A percentile compares a stretch with the other conserved stretches of the same genome.
Evolutionary conservation across 2,797 vertebrate genomes (phyloP).

Genomic region (Semotilus atromaculatus): DNA sequence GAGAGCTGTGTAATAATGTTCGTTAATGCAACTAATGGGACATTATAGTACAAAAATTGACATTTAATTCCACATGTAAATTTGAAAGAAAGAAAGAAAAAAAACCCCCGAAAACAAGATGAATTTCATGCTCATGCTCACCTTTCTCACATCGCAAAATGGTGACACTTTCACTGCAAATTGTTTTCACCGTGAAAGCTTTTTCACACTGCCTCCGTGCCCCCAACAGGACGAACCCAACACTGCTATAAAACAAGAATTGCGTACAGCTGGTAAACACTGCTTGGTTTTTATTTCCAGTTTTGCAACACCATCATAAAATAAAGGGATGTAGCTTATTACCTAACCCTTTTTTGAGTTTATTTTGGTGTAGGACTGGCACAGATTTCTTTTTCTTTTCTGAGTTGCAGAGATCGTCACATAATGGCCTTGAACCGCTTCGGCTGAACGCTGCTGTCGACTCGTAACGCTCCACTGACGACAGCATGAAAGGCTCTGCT

Average conservation of each 20-base stretch:
- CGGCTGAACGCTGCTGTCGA: constrained; percentile 52
- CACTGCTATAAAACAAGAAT: background rate
- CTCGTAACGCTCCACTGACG: constrained; percentile 44
- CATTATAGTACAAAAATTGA: background rate
- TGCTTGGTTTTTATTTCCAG: constrained; percentile 33
- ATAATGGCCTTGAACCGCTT: constrained; percentile 57
- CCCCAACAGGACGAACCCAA: background rate
- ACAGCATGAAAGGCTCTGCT: constrained; percentile 51
- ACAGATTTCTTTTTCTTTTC: constrained; percentile 11
- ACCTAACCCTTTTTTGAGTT: background rate
- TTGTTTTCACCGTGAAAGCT: background rate
- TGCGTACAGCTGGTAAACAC: constrained; percentile 20
- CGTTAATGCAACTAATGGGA: background rate
- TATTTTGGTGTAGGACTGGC: constrained; percentile 21
- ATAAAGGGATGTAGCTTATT: constrained; percentile 2
- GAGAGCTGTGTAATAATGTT: background rate
- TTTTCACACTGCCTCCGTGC: background rate
- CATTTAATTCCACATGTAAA: background rate
- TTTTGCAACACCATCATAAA: constrained; percentile 12
- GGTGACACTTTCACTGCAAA: background rate
- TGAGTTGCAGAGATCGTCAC: constrained; percentile 46
- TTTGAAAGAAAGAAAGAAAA: background rate
- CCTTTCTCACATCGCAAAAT: background rate
- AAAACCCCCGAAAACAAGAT: background rate
- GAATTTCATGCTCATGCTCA: background rate